These are phyloP conservation scores for Osmoderma eremita DNA, from an alignment of 2,888 invertebrate species.

Conservation along the genomic window DNA sequence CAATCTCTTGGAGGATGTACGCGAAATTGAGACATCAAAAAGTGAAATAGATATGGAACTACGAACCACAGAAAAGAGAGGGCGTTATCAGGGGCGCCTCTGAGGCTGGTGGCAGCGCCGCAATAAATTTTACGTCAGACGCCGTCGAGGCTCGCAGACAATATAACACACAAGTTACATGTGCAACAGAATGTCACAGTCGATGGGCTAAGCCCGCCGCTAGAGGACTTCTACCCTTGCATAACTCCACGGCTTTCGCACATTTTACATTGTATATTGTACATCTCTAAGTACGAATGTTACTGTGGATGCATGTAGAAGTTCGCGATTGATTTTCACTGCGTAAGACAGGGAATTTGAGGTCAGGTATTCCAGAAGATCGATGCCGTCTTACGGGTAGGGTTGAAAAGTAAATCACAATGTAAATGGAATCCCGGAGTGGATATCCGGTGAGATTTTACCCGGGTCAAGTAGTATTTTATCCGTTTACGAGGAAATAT, in stretches of 20 bases:
- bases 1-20: conserved; percentile 10
- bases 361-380: conserved; percentile 32
- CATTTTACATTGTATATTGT: background rate
- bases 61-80: conserved; percentile 40
- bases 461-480: conserved; percentile 21
- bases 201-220: conserved; percentile 31
- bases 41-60: conserved; percentile 11
- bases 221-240: conserved; percentile 8
- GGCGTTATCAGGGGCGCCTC: conserved; percentile 54
- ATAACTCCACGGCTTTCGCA: conserved; percentile 10
- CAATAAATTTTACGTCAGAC: conserved; percentile 58
- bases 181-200: conserved; percentile 34
- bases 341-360: conserved; percentile 14
- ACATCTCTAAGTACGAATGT: too few relatives aligned
- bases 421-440: conserved; percentile 18
- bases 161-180: conserved; percentile 57
- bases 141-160: conserved; percentile 59
- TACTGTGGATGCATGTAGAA: too few relatives aligned
- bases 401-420: conserved; percentile 21
- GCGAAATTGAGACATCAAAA: conserved; percentile 12
- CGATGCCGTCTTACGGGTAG: conserved; percentile 11
- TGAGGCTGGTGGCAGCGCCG: conserved; percentile 59
- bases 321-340: conserved; percentile 32
- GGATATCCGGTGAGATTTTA: conserved; percentile 13
- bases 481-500: conserved; percentile 23